phyloP scores from a whole-genome alignment of 2,888 invertebrate species.

The Cerceris rybyensis region DNA sequence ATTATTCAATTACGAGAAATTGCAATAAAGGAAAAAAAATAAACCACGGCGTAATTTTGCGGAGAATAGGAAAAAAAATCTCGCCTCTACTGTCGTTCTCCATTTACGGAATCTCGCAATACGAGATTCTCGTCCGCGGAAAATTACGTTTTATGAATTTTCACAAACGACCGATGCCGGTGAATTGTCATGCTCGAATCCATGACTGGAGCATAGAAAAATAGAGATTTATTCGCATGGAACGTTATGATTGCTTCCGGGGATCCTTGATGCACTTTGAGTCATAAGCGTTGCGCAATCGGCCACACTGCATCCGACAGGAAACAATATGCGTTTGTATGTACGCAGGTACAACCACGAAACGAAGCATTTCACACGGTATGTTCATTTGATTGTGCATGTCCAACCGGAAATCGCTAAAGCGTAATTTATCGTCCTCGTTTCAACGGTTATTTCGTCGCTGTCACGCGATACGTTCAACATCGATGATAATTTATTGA shows the following conservation, averaged over 20 bases:
- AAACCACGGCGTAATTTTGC: no score
- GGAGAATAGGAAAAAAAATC: no score
- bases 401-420: conserved; percentile 33
- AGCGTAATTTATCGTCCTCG: neutral
- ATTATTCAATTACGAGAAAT: no score
- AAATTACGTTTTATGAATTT: conserved; percentile 2
- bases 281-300: conserved; percentile 43
- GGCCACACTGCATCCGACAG: conserved; percentile 29
- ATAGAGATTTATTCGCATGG: conserved; percentile 21
- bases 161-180: neutral
- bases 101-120: no score
- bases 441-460: neutral
- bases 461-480: neutral
- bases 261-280: conserved; percentile 41
- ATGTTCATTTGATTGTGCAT: conserved; percentile 1
- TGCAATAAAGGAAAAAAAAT: no score
- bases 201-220: conserved; percentile 4
- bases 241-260: conserved; percentile 44
- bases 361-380: conserved; percentile 14
- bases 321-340: conserved; percentile 17
- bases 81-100: no score
- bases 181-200: neutral
- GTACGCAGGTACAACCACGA: conserved; percentile 8
- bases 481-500: conserved; percentile 7
- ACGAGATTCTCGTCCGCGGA: no score